Base-by-base conservation (phyloP, 2,888 invertebrate genomes). In the Callinectes sapidus region DNA sequence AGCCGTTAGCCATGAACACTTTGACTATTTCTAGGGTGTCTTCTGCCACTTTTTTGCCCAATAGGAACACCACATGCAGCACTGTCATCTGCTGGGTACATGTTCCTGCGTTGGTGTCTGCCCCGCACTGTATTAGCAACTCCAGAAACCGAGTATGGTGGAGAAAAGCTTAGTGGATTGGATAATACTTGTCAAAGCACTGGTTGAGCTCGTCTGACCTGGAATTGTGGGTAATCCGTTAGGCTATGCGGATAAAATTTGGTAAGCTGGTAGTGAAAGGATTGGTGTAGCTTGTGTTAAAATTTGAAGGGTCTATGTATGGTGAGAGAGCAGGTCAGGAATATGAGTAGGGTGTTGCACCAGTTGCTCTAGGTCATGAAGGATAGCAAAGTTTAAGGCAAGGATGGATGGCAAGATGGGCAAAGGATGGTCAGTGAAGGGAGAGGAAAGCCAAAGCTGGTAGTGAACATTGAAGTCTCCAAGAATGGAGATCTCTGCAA, bases 161-260 rank as follows among this genome's bases (percentile, higher is more conserved):
- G 48, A 97, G 96, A 32, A 97, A 97, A 23, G 97, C 96, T 94
- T 97, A 97, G 95, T 97, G 97, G 93, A 97, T 97, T 28, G 97
- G 97, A 95, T 97, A 97, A 95, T 97, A 97, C 96, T 97, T 97
- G 95, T 97, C 97, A 95, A 97, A 97, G 92, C 97, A 96, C 94
- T 97, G 96, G 95, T 97, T 97, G 88, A 97, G 97, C 95, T 97
- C 97, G 95, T 97, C 97, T 71, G 97, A 96, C 85, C 95, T 94
- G 94, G 18, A 10, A 18, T 16, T 28, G 42, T n/a, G 85, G 55
- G 2, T 23, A n/a, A 71, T 2, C n/a, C 1, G 66, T 18, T 35
- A n/a, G 35, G 55, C 1, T 66, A 10, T 23, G 48, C 5, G 23
- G n/a, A 32, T 77, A 28, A 42, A 13, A 13, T 55, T 14, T 39